Evolutionary conservation across 2,888 invertebrate genomes (phyloP), one percentile per base, ranked within the genome.

Genomic region (Yponomeuta plumbellus): DNA sequence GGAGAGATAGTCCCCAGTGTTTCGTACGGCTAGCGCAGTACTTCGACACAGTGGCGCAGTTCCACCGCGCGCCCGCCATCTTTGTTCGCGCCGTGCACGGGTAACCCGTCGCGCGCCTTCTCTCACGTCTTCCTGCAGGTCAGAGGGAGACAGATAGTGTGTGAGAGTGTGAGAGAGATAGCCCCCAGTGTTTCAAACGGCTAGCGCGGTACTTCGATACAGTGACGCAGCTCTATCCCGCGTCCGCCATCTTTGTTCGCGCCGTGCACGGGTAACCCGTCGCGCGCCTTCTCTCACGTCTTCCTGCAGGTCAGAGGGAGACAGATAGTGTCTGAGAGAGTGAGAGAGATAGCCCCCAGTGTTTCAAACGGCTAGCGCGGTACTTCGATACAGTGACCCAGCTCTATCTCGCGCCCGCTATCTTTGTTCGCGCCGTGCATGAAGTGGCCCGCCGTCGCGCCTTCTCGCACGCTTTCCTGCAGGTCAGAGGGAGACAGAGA

Each of bases 151-250:
- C 8, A 34, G 10, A 34, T n/a, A n/a, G n/a, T n/a, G n/a, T n/a
- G n/a, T n/a, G 34, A 5, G 34, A 34, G 8, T 26, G 26, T 4
- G 2, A 26, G 26, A 26, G 26, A 26, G 26, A 26, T 2, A 26
- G 26, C n/a, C n/a, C n/a, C n/a, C n/a, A n/a, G n/a, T n/a, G n/a
- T n/a, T n/a, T n/a, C n/a, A n/a, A n/a, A n/a, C n/a, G n/a, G n/a
- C n/a, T n/a, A n/a, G n/a, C n/a, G n/a, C n/a, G n/a, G n/a, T n/a
- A 97, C 79, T 92, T 98, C 74, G 94, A 95, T 76, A 95, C 98
- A 66, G 93, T 98, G 66, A 94, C 95, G 71, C 98, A 98, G 88
- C 94, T 98, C 70, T 97, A 98, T 83, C 89, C 94, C 68, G 96
- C 98, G 2, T 98, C 98, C 0, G 90, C 92, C 61, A 94, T 96